These are phyloP conservation scores for Lordiphosa stackelbergi DNA, from an alignment of 1,140 invertebrate species.

Conservation along the genomic window DNA sequence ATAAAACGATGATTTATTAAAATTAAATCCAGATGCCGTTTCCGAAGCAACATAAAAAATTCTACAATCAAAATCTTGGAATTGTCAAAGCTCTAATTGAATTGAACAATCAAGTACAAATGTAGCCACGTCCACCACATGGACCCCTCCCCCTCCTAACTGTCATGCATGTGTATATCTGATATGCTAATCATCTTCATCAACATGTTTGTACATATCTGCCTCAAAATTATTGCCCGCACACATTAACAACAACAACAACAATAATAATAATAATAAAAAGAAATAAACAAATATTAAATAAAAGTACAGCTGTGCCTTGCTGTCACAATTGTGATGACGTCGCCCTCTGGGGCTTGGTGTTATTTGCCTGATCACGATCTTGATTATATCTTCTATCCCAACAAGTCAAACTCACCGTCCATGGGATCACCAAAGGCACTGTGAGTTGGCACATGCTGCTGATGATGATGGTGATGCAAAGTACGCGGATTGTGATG, in stretches of 20 bases:
- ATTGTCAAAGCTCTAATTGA: no score
- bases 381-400: slow-evolving; percentile 32
- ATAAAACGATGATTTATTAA: no score
- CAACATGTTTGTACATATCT: slow-evolving; percentile 8
- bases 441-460: slow-evolving; percentile 75
- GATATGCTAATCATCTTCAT: slow-evolving; percentile 31
- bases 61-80: background rate
- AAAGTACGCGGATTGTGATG: slow-evolving; percentile 51
- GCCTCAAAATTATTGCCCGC: slow-evolving; percentile 36
- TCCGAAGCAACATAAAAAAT: no score
- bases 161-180: slow-evolving; percentile 23
- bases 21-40: no score
- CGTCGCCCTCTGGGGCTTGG: slow-evolving; percentile 13
- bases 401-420: slow-evolving; percentile 45
- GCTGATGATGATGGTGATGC: slow-evolving; percentile 59
- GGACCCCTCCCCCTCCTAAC: slow-evolving; percentile 3
- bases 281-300: slow-evolving; percentile 11
- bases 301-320: slow-evolving; percentile 47
- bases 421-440: slow-evolving; percentile 74
- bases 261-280: slow-evolving; percentile 9
- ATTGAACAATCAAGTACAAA: background rate
- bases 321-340: slow-evolving; percentile 27
- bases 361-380: slow-evolving; percentile 29
- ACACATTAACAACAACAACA: slow-evolving; percentile 2
- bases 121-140: background rate